A percentile compares a stretch with the other conserved stretches of the same genome.
phyloP scores from a whole-genome alignment of 2,113 vertebrate genomes.

The Rhynchopsitta pachyrhyncha region DNA sequence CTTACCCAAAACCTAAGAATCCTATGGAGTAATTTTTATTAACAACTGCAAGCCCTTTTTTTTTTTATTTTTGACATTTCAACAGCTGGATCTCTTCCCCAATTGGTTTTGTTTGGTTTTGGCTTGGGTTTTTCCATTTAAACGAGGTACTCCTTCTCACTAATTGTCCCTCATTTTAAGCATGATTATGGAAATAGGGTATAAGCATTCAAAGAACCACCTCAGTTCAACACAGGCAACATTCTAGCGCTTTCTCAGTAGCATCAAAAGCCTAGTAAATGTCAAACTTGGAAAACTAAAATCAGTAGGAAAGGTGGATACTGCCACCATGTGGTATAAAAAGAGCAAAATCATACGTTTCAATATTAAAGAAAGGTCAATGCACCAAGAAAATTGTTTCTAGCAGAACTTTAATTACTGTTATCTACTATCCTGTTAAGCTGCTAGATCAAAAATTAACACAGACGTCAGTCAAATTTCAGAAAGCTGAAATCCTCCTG shows the following conservation, averaged over 20 bases:
- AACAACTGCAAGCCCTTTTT: background rate
- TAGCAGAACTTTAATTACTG: background rate
- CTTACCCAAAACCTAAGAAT: background rate
- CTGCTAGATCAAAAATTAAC: background rate
- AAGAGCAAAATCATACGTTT: background rate
- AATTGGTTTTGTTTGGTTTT: background rate
- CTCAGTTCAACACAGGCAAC: background rate
- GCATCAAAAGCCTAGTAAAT: background rate
- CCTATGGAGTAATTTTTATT: background rate
- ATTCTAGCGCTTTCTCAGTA: background rate
- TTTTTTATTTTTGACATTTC: background rate
- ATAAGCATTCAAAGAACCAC: background rate
- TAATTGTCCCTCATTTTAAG: background rate
- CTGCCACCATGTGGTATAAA: conserved; percentile 49
- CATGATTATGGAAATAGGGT: background rate
- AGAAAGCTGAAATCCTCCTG: background rate
- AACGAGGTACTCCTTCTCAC: background rate
- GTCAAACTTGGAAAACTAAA: background rate
- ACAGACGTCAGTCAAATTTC: background rate
- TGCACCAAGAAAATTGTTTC: background rate
- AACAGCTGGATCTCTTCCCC: background rate
- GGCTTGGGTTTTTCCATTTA: background rate
- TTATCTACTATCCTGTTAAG: background rate
- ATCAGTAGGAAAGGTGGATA: background rate
- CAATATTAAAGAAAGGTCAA: background rate